phyloP scores from a whole-genome alignment of 2,797 vertebrate genomes.

The Crax fasciolata region DNA sequence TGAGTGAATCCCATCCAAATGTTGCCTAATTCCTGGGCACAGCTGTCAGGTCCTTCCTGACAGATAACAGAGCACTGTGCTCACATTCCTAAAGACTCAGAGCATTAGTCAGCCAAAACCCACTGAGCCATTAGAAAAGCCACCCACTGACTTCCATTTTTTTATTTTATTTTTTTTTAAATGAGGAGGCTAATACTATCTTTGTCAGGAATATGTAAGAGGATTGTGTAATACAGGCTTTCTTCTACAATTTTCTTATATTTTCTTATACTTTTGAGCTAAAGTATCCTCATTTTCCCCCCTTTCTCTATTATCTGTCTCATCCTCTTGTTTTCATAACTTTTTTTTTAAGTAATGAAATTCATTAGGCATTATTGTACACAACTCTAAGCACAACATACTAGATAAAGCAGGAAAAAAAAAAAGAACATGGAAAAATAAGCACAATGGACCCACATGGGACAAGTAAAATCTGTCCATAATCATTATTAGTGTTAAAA shows the following conservation, averaged over 20 bases:
- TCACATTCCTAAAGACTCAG: slow-evolving; percentile 34
- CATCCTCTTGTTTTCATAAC: neutral
- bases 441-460: neutral
- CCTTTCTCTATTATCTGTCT: neutral
- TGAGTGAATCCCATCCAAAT: neutral
- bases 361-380: slow-evolving; percentile 16
- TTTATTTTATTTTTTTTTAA: neutral
- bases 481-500: slow-evolving; percentile 8
- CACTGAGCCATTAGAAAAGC: slow-evolving; percentile 57
- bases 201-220: neutral
- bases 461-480: neutral
- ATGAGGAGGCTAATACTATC: neutral
- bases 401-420: neutral
- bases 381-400: slow-evolving; percentile 8
- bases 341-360: slow-evolving; percentile 14
- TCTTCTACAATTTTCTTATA: neutral
- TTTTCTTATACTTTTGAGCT: neutral
- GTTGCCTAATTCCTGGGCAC: neutral
- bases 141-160: slow-evolving; percentile 44
- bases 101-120: slow-evolving; percentile 68
- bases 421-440: neutral
- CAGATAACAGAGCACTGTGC: neutral
- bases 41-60: neutral
- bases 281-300: neutral
- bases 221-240: slow-evolving; percentile 16